Conservation (phyloP, 2,113 vertebrate species). For the Tretioscincus oriximinensis region DNA sequence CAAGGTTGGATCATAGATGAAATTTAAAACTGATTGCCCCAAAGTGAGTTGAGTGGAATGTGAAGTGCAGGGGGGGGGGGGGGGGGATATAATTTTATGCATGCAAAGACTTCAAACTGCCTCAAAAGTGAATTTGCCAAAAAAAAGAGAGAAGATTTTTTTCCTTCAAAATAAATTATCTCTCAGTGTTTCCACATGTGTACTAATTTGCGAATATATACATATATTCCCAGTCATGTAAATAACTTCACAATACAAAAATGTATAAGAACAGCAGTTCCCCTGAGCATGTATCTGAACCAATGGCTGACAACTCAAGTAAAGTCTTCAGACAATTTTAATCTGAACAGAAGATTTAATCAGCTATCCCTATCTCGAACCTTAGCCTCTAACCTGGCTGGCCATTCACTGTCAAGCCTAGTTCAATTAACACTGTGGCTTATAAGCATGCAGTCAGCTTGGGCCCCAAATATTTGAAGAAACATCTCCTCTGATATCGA, state of each 20-base stretch:
- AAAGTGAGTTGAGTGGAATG: slow-evolving; percentile 55
- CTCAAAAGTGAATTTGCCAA: slow-evolving; percentile 47
- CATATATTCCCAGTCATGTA: neutral
- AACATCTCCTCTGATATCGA: no score
- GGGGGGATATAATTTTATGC: slow-evolving; percentile 53
- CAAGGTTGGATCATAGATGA: slow-evolving; percentile 54
- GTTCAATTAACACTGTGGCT: no score
- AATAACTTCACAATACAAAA: neutral
- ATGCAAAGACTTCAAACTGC: slow-evolving; percentile 33
- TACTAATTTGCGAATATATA: slow-evolving; percentile 19
- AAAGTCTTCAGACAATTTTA: neutral
- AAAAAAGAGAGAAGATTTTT: slow-evolving; percentile 49
- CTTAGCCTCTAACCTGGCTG: no score
- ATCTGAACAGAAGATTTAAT: neutral
- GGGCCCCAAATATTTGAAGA: no score
- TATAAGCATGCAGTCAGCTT: no score
- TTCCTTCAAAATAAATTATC: slow-evolving; percentile 62
- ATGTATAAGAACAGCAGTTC: neutral
- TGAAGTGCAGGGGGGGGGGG: slow-evolving; percentile 19
- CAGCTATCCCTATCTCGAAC: neutral
- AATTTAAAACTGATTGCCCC: slow-evolving; percentile 61
- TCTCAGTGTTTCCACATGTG: slow-evolving; percentile 48
- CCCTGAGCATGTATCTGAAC: neutral
- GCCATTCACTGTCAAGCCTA: no score
- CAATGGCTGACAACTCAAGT: neutral